Evolutionary conservation across 2,888 invertebrate species (phyloP).

Genomic region (Barypeithes pellucidus): DNA sequence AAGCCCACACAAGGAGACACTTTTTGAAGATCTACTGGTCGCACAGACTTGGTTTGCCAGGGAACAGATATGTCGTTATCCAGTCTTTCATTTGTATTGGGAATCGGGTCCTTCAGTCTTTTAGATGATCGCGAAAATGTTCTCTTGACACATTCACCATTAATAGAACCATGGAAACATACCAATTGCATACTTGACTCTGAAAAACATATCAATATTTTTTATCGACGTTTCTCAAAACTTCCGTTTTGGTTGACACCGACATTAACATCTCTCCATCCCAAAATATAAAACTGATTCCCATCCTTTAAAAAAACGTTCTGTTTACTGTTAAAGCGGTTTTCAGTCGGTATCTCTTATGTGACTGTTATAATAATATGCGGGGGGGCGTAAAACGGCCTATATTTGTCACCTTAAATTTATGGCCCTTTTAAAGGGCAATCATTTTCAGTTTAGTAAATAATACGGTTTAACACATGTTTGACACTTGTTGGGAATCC

Average conservation of each 20-base stretch:
- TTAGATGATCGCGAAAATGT: no score
- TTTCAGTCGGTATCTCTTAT: slow-evolving; percentile 20
- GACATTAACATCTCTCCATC: neutral
- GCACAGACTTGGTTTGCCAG: no score
- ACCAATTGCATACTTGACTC: no score
- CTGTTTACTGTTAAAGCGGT: slow-evolving; percentile 15
- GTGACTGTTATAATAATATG: neutral
- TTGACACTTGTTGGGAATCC: slow-evolving; percentile 39
- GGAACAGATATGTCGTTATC: no score
- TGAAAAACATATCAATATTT: no score
- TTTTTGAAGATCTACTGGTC: no score
- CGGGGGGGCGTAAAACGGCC: slow-evolving; percentile 11
- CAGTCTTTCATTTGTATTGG: no score
- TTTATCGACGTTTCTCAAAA: no score
- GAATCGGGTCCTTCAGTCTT: no score
- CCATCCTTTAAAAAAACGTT: slow-evolving; percentile 2
- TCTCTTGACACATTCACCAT: no score
- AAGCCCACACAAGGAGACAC: no score
- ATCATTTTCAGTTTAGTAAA: slow-evolving; percentile 29
- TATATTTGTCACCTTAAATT: slow-evolving; percentile 37
- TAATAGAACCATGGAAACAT: no score
- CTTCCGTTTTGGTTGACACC: slow-evolving; percentile 7
- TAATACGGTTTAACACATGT: slow-evolving; percentile 34
- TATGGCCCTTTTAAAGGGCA: slow-evolving; percentile 29
- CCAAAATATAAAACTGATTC: slow-evolving; percentile 1